Base-by-base conservation (phyloP, 2,797 vertebrate species). In the Erpetoichthys calabaricus region DNA sequence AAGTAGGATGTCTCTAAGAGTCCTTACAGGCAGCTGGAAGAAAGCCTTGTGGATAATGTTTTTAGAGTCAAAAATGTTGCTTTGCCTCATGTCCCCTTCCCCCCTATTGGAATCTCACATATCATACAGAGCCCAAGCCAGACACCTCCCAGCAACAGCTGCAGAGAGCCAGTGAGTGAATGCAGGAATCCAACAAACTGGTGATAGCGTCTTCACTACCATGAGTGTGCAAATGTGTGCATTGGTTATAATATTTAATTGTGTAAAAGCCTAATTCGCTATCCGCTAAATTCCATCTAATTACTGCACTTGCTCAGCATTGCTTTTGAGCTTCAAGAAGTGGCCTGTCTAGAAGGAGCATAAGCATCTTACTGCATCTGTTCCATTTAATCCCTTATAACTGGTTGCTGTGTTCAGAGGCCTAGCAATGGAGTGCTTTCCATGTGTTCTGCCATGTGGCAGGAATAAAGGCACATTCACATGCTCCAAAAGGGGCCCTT, bases 281-380 rank as follows among this genome's bases (percentile, higher is more conserved):
- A 8, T 56, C 55, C 59, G 45, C 2, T 0, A 3, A 7, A 62
- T 67, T 73, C 64, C 55, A 55, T 69, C 75, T 79, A 70, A 75
- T 77, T 73, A 68, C 65, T 68, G 67, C 57, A 63, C 59, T 74
- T 71, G 65, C 66, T 75, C 60, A 72, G 70, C 75, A 72, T 77
- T 64, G 68, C 55, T 59, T 63, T 49, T 56, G 58, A 57, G 7
- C 7, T 70, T 69, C 76, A 72, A 73, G 78, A 76, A 77, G 72
- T 62, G 60, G 74, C 63, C 70, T 72, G 73, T 75, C 73, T 75
- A 73, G 74, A 75, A 79, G 72, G 71, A 67, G 68, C 75, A 2
- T 71, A 73, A 79, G 78, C 74, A 69, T 79, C 76, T 79, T 77
- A 76, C 55, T 67, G 67, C 78, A 68, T 72, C 67, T 78, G 77